A percentile compares a stretch with the other conserved stretches of the same genome.
Conservation (phyloP, 2,113 vertebrate species). For the Mobula hypostoma region DNA sequence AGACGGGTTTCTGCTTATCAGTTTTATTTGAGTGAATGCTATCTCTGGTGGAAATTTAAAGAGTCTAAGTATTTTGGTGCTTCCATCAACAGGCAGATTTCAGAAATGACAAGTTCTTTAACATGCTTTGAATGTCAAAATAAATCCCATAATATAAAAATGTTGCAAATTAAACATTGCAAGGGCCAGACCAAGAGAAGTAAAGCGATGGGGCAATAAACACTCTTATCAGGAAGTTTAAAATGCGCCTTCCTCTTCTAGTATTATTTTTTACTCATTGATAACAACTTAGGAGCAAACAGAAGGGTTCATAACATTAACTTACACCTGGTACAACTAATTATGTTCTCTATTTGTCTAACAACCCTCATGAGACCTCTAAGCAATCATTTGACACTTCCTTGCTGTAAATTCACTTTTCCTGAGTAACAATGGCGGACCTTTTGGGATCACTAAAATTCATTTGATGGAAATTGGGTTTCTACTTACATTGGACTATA, state of each 20-base stretch:
- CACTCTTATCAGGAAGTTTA: not conserved
- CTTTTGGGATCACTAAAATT: not conserved
- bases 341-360: not conserved
- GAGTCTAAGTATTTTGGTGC: not conserved
- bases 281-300: not conserved
- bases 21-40: too few relatives aligned
- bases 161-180: too few relatives aligned
- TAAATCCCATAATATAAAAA: too few relatives aligned
- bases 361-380: not conserved
- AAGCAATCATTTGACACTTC: not conserved
- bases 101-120: not conserved
- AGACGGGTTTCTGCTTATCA: not conserved
- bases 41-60: not conserved
- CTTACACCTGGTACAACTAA: not conserved
- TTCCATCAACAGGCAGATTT: not conserved
- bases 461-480: not conserved
- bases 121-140: not conserved
- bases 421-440: not conserved
- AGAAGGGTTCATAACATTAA: not conserved
- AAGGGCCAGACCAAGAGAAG: too few relatives aligned
- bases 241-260: not conserved
- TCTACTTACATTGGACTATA: not conserved
- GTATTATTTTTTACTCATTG: not conserved
- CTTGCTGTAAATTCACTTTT: constrained; percentile 13
- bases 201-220: too few relatives aligned